A percentile compares a stretch with the other conserved stretches of the same genome.
These are phyloP conservation scores for Cordylochernes scorpioides DNA, from an alignment of 2,888 invertebrate genomes.

Conservation along the genomic window DNA sequence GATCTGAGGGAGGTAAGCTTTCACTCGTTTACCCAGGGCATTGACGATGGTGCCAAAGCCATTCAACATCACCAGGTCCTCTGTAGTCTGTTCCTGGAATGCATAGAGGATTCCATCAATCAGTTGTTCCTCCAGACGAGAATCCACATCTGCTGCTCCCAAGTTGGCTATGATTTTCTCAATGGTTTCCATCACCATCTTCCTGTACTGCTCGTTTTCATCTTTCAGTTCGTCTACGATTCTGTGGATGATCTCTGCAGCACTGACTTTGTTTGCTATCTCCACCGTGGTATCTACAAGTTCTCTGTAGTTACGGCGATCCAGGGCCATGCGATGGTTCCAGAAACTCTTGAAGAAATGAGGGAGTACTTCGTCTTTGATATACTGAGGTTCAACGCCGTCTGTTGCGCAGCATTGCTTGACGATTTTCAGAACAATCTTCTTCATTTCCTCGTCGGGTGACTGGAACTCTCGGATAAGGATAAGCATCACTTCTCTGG, in stretches of 20 bases:
- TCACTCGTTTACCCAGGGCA: constrained; percentile 83
- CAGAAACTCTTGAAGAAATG: constrained; percentile 98
- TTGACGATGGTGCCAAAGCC: constrained; percentile 98
- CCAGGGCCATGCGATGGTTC: constrained; percentile 98
- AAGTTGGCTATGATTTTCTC: constrained; percentile 94
- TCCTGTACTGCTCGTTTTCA: constrained; percentile 95
- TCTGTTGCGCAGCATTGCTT: constrained; percentile 99
- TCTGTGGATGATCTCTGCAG: constrained; percentile 90
- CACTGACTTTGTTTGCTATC: constrained; percentile 99
- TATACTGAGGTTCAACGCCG: constrained; percentile 96
- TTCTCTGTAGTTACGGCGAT: constrained; percentile 89
- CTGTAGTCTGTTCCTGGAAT: constrained; percentile 98
- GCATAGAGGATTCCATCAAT: constrained; percentile 98
- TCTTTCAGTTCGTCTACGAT: constrained; percentile 98
- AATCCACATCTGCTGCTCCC: constrained; percentile 93
- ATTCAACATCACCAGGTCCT: constrained; percentile 98
- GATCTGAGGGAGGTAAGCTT: constrained; percentile 94
- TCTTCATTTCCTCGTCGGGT: constrained; percentile 99
- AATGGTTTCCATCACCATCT: constrained; percentile 99
- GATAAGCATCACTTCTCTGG: constrained; percentile 95
- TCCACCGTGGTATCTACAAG: constrained; percentile 98
- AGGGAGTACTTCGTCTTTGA: constrained; percentile 92
- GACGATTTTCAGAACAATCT: constrained; percentile 97
- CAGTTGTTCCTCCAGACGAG: constrained; percentile 85
- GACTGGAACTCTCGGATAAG: constrained; percentile 97